Base-by-base conservation (phyloP, 2,797 vertebrate species). In the Anolis apletophallus region DNA sequence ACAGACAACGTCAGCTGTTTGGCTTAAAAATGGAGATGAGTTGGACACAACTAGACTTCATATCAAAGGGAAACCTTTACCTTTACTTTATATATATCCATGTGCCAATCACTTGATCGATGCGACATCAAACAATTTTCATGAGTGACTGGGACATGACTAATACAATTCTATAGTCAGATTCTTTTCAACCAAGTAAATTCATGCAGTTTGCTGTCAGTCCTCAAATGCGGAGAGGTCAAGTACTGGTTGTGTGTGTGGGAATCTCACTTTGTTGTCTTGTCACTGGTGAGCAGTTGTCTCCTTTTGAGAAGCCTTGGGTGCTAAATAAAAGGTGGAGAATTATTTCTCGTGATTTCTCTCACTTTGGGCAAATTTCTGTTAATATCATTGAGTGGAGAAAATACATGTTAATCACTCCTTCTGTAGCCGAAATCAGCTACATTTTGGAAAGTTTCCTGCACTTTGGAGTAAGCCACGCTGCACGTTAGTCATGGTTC, bases 391-490 rank as follows among this genome's bases (percentile, higher is more conserved):
- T 50, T 5, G 29, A 7, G 17, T 36, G 29, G 8, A 23, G 59
- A 21, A 17, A 26, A 40, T 83, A 7, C 21, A 11, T 50, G n/a
- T 19, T 1, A 54, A 34, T 1, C n/a, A 11, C 74, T 36, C 29
- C 29, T 67, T 29, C 32, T 12, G 29, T 19, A 67, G 9, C 14
- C 23, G 55, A 29, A 50, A 36, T 29, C 21, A 68, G n/a, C 36
- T 72, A 10, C 9, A 50, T 36, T 76, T 21, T 36, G 32, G 23
- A 34, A 74, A 0, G 17, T 6, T 52, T 75, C 5, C 29, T 59
- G 16, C 1, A 40, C n/a, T 57, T 40, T 54, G 1, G 29, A 77
- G 88, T 40, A 57, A 36, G 90, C 85, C 29, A 87, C 90, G 86
- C 36, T n/a, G 46, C 78, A 32, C 73, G 0, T 77, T 59, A 46